Base-by-base conservation (phyloP, 2,888 invertebrate genomes). In the Petrolisthes manimaculis region DNA sequence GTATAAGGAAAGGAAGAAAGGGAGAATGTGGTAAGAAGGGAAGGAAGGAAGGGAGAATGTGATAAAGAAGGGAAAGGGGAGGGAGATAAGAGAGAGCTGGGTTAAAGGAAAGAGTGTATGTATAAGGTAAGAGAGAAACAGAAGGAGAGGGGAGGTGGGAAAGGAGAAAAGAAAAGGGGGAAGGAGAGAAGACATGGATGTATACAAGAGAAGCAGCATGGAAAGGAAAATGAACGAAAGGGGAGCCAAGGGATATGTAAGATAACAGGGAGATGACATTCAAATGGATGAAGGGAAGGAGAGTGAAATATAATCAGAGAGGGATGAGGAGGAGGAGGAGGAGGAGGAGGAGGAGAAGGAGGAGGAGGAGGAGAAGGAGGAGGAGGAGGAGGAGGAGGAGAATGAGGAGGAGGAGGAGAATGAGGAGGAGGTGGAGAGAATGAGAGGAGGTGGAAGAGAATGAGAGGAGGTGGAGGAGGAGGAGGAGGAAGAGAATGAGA, bases 91-190 rank as follows among this genome's bases (percentile, higher is more conserved):
- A 14, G 14, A 14, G 14, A 14, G 14, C 8, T 9, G 61, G 14
- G 61, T 9, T 6, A 61, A 14, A 61, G 61, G 14, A 14, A 61
- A 14, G 14, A 14, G 14, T 6, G 14, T 6, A 71, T 5, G n/a
- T 12, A 71, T 71, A n/a, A 12, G 71, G 5, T 12, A 18, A n/a
- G n/a, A n/a, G 71, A 18, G 9, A 71, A n/a, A 71, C 18, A 71
- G 71, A 71, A n/a, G n/a, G 71, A 71, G 71, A 71, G 71, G n/a
- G 71, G n/a, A n/a, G n/a, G 71, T 18, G 71, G n/a, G 71, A 71
- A n/a, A 71, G 71, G n/a, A n/a, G n/a, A n/a, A 5, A 12, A 18
- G 5, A 12, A n/a, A 71, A n/a, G n/a, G 71, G 8, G n/a, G n/a
- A 5, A 71, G 71, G n/a, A 18, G n/a, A 18, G n/a, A 5, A 71